phyloP scores from a whole-genome alignment of 92 coral and sea anemone genomes.

The Epizoanthus illoricatus region DNA sequence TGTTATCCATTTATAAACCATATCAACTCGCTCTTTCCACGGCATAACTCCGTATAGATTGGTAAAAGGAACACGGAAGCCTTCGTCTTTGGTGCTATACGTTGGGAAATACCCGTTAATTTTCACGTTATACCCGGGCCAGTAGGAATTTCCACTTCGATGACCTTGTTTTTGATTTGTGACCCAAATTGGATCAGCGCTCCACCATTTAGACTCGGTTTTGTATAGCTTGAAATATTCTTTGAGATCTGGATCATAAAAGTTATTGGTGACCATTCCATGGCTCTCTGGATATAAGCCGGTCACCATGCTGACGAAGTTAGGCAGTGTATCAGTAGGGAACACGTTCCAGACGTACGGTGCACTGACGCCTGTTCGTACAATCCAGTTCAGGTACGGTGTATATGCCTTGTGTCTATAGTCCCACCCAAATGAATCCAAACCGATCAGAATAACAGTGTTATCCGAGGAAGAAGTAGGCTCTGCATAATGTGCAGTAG shows the following conservation, averaged over 20 bases:
- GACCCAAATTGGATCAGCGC: conserved; percentile 83
- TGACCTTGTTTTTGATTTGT: conserved; percentile 86
- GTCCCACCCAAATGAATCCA: conserved; percentile 89
- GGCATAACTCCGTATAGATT: conserved; percentile 43
- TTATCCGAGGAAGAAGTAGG: neutral
- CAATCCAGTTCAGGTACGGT: conserved; percentile 67
- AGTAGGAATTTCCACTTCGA: conserved; percentile 72
- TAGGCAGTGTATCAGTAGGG: conserved; percentile 78
- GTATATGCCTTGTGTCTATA: conserved; percentile 64
- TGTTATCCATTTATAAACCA: conserved; percentile 67
- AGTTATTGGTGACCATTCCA: conserved; percentile 67
- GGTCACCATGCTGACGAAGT: conserved; percentile 73
- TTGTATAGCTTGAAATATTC: conserved; percentile 58
- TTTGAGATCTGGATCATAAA: conserved; percentile 78
- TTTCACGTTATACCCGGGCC: conserved; percentile 79
- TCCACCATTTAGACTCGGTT: conserved; percentile 79
- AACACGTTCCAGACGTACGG: conserved; percentile 75
- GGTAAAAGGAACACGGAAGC: conserved; percentile 50
- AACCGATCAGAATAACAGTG: conserved; percentile 63
- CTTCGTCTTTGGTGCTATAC: conserved; percentile 46
- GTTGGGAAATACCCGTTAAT: conserved; percentile 64
- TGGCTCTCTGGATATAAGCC: conserved; percentile 93
- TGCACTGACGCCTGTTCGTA: conserved; percentile 68
- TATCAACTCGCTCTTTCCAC: conserved; percentile 62
- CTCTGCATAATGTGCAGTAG: no score